Percentiles rank a stretch among this genome's conserved stretches.
Evolutionary conservation across 2,888 invertebrate genomes (phyloP).

Genomic region (Temnothorax rugatulus): DNA sequence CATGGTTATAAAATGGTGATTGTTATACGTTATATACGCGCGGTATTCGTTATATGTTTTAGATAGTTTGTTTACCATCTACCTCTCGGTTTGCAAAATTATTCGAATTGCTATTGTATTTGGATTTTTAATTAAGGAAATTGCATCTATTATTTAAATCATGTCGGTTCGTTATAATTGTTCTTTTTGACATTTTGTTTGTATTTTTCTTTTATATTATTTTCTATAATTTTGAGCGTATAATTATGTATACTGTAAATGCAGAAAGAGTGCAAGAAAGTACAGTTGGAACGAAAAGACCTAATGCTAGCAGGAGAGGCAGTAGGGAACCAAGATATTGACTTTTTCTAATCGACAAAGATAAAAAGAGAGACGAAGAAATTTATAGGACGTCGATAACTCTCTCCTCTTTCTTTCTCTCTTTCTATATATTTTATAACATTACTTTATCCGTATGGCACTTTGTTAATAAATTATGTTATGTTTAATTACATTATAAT

Average conservation of each 20-base stretch:
- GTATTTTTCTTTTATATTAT: neutral
- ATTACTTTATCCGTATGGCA: neutral
- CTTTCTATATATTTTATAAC: neutral
- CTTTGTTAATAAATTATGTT: neutral
- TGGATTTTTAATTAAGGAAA: neutral
- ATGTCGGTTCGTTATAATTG: neutral
- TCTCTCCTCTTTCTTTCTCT: neutral
- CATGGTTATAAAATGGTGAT: neutral
- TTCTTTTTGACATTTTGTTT: neutral
- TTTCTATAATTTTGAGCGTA: slow-evolving; percentile 11
- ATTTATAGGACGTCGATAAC: slow-evolving; percentile 32
- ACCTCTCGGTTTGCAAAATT: neutral
- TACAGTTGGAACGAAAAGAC: slow-evolving; percentile 16
- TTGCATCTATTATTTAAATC: neutral
- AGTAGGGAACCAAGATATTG: slow-evolving; percentile 61
- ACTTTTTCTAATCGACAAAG: slow-evolving; percentile 65
- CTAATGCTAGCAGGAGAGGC: slow-evolving; percentile 62
- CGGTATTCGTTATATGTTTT: neutral
- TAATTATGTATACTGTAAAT: neutral
- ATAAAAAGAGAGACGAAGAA: slow-evolving; percentile 41
- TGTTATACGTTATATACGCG: neutral
- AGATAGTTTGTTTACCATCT: neutral
- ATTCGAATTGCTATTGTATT: neutral
- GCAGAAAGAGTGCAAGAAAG: neutral
- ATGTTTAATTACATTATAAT: neutral